Evolutionary conservation across 2,888 invertebrate genomes (phyloP).

Genomic region (Drosophila leonis): DNA sequence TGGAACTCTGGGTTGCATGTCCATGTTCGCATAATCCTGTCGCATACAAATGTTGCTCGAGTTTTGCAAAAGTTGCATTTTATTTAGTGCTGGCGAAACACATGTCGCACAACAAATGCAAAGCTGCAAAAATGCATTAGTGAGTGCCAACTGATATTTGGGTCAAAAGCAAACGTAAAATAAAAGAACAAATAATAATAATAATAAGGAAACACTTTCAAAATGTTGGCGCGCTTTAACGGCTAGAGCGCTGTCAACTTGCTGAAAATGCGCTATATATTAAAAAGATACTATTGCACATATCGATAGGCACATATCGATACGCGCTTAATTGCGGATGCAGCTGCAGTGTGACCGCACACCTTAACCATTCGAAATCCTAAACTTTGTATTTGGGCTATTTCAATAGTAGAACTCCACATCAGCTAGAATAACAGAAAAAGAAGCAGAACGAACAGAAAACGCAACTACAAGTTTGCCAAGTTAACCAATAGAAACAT

Average conservation of each 20-base stretch:
- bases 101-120: conserved; percentile 45
- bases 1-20: conserved; percentile 8
- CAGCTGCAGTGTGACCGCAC: conserved; percentile 31
- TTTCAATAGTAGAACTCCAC: conserved; percentile 49
- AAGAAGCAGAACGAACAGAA: conserved; percentile 34
- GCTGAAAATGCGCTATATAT: not conserved
- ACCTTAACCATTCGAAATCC: conserved; percentile 13
- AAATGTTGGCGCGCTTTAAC: not conserved
- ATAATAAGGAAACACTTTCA: not conserved
- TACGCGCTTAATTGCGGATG: too few relatives aligned
- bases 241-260: conserved; percentile 29
- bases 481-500: conserved; percentile 42
- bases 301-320: not conserved
- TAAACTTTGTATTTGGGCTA: conserved; percentile 4
- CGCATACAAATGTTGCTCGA: conserved; percentile 51
- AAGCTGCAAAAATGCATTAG: conserved; percentile 58
- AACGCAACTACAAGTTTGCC: conserved; percentile 28
- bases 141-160: conserved; percentile 16
- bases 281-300: not conserved
- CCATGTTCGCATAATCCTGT: conserved; percentile 61
- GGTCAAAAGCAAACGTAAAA: not conserved
- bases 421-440: conserved; percentile 62
- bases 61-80: conserved; percentile 64
- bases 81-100: conserved; percentile 57
- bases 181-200: not conserved